These are phyloP conservation scores for Chaetophractus vellerosus DNA, from an alignment of 2,797 vertebrate species.

Conservation along the genomic window DNA sequence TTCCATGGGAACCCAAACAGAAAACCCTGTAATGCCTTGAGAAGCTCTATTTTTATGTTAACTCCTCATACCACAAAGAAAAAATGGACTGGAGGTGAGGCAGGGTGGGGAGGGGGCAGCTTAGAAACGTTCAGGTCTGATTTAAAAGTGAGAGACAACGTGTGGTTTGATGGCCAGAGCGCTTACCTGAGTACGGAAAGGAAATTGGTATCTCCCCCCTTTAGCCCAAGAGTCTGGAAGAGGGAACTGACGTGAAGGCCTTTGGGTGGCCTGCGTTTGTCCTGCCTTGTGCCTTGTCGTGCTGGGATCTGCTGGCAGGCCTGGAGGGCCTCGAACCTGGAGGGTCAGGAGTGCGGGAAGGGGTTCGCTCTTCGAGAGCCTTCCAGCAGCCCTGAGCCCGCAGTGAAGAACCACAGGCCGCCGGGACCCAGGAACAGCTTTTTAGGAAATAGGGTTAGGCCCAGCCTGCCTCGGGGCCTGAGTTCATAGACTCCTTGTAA, in stretches of 20 bases:
- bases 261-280: fast-evolving
- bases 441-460: neutral
- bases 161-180: fast-evolving
- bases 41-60: slow-evolving; percentile 77
- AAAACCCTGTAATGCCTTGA: slow-evolving; percentile 44
- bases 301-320: neutral
- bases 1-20: slow-evolving; percentile 82
- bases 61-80: slow-evolving; percentile 44
- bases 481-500: neutral
- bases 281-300: fast-evolving
- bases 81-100: neutral
- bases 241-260: fast-evolving
- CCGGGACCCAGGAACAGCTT: neutral
- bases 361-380: neutral
- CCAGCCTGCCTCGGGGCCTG: fast-evolving
- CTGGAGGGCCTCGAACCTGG: neutral
- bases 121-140: fast-evolving
- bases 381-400: too few species aligned
- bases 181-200: neutral
- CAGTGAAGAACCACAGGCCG: too few species aligned
- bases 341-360: fast-evolving
- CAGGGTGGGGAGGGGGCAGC: too few species aligned
- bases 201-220: fast-evolving
- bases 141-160: fast-evolving
- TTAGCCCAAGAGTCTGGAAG: fast-evolving